phyloP scores from a whole-genome alignment of 2,888 invertebrate genomes.

The Ochropleura leucogaster region DNA sequence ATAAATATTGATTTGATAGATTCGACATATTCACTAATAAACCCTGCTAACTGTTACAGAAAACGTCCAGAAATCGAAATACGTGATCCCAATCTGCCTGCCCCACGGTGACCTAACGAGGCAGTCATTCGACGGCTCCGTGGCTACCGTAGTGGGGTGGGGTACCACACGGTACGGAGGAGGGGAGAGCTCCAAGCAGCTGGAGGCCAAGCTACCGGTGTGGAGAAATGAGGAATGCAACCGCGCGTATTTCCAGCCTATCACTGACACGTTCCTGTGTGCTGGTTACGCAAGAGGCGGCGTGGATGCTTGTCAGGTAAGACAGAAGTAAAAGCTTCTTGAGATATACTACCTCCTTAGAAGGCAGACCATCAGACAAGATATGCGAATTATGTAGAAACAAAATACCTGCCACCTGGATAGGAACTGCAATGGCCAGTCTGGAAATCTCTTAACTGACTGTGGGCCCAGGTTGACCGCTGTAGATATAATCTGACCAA shows the following conservation, averaged over 20 bases:
- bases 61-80: slow-evolving; percentile 95
- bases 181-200: slow-evolving; percentile 95
- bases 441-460: no score
- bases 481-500: no score
- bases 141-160: slow-evolving; percentile 98
- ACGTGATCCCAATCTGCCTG: slow-evolving; percentile 96
- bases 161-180: slow-evolving; percentile 97
- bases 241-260: slow-evolving; percentile 97
- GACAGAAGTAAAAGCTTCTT: no score
- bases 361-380: no score
- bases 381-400: no score
- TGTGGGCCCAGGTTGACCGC: no score
- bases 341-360: no score
- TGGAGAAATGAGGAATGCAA: slow-evolving; percentile 98
- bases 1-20: no score
- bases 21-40: neutral
- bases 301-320: slow-evolving; percentile 98
- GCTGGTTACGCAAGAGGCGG: slow-evolving; percentile 97
- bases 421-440: no score
- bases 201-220: slow-evolving; percentile 96
- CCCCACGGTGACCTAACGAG: slow-evolving; percentile 91
- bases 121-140: slow-evolving; percentile 92
- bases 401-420: no score
- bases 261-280: slow-evolving; percentile 96
- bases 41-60: slow-evolving; percentile 78